A percentile compares a stretch with the other conserved stretches of the same genome.
phyloP scores from a whole-genome alignment of 2,888 invertebrate genomes.

The Dynastes tityus region DNA sequence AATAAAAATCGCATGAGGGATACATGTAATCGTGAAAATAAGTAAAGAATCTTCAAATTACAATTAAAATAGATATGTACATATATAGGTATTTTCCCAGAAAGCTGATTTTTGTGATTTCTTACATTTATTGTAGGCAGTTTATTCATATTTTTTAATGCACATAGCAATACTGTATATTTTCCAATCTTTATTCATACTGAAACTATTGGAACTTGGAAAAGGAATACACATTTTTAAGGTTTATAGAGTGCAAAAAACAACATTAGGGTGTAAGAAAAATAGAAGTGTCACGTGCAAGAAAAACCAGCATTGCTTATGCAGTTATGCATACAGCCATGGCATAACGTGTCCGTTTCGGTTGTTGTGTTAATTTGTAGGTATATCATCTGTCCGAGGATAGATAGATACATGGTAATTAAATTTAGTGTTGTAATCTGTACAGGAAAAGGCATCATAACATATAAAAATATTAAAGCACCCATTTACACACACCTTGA shows the following conservation, averaged over 20 bases:
- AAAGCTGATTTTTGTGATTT: no score
- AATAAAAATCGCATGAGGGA: no score
- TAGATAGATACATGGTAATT: conserved; percentile 10
- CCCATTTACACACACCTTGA: conserved; percentile 71
- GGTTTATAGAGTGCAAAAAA: conserved; percentile 17
- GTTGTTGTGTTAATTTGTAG: conserved; percentile 29
- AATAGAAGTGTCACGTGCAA: conserved; percentile 23
- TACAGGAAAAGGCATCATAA: conserved; percentile 25
- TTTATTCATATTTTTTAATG: no score
- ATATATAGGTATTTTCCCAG: no score
- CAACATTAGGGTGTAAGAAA: conserved; percentile 1
- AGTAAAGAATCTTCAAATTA: no score
- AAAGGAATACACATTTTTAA: background rate
- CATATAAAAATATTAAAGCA: conserved; percentile 57
- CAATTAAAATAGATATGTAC: no score
- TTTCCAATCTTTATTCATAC: no score
- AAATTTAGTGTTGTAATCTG: conserved; percentile 26
- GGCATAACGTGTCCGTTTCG: conserved; percentile 16
- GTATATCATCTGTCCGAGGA: conserved; percentile 8
- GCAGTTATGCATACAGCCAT: conserved; percentile 42
- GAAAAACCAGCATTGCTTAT: conserved; percentile 16
- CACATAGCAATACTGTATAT: no score
- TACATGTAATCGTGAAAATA: no score
- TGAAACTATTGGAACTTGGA: no score
- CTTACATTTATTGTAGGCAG: no score